These are phyloP conservation scores for Forbesichthys papilliferus DNA, from an alignment of 2,113 vertebrate genomes.

Conservation along the genomic window DNA sequence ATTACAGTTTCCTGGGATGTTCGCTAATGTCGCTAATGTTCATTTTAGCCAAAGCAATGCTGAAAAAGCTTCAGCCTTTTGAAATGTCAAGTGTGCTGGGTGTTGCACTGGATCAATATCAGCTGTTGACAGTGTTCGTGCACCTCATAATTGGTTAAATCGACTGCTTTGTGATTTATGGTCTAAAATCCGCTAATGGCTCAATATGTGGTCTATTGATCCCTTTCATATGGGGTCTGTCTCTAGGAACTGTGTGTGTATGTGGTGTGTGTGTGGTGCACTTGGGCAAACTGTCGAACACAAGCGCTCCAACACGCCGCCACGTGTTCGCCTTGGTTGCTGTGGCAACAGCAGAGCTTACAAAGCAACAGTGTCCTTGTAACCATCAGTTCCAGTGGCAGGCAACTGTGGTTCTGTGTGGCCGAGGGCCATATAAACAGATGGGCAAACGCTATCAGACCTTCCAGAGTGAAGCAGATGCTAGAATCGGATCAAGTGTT, in stretches of 20 bases:
- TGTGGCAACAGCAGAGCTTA: slow-evolving; percentile 69
- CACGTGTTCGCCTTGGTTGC: slow-evolving; percentile 68
- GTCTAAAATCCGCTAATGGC: slow-evolving; percentile 1
- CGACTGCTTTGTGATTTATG: slow-evolving; percentile 43
- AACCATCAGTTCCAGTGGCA: slow-evolving; percentile 41
- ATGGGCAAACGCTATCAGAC: neutral
- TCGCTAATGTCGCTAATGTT: neutral
- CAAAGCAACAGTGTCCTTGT: slow-evolving; percentile 74
- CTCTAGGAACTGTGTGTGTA: slow-evolving; percentile 20
- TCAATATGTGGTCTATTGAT: slow-evolving; percentile 47
- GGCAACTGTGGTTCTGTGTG: slow-evolving; percentile 15
- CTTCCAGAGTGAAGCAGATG: too few relatives aligned
- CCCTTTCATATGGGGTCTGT: slow-evolving; percentile 17
- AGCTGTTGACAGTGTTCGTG: slow-evolving; percentile 23
- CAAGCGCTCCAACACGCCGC: slow-evolving; percentile 42
- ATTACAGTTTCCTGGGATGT: too few relatives aligned
- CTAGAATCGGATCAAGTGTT: too few relatives aligned
- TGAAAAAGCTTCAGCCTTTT: neutral
- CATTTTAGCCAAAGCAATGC: neutral
- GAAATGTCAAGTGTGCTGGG: slow-evolving; percentile 6
- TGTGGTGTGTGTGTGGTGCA: slow-evolving; percentile 2
- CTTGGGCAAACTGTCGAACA: slow-evolving; percentile 18
- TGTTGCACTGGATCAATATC: slow-evolving; percentile 26
- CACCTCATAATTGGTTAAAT: slow-evolving; percentile 38
- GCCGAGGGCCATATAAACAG: slow-evolving; percentile 1